Conservation (phyloP, 1,140 invertebrate species). For the Schlechtendalia chinensis region DNA sequence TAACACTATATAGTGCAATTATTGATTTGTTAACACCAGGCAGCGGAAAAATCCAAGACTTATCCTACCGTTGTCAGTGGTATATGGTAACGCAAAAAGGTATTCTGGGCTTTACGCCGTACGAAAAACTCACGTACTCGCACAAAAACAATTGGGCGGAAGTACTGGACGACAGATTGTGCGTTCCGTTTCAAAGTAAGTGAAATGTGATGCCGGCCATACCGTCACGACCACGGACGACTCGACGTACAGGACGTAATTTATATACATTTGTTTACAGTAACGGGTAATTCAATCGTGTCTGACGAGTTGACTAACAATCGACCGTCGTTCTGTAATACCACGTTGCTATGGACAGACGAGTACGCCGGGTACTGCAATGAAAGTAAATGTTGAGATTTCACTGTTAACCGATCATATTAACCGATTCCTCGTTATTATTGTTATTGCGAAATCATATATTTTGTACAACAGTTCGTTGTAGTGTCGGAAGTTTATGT, state of each 20-base stretch:
- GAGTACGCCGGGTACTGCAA: constrained; percentile 1
- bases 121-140: constrained; percentile 58
- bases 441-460: too few species aligned
- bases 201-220: background rate
- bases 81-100: constrained; percentile 63
- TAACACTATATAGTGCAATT: too few species aligned
- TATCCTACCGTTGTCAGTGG: constrained; percentile 62
- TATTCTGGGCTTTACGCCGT: constrained; percentile 60
- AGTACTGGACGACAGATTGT: constrained; percentile 53
- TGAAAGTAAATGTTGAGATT: background rate
- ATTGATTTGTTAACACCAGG: constrained; percentile 55
- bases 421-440: too few species aligned
- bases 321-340: background rate
- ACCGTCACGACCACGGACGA: too few species aligned
- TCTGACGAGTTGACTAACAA: background rate
- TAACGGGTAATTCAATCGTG: constrained; percentile 32
- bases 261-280: background rate
- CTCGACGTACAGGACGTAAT: too few species aligned
- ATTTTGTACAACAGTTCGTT: too few species aligned
- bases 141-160: constrained; percentile 54
- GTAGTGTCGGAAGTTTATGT: too few species aligned
- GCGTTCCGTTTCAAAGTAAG: constrained; percentile 54
- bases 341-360: background rate
- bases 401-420: too few species aligned
- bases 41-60: constrained; percentile 61